Evolutionary conservation across 2,888 invertebrate genomes (phyloP), one percentile per base, ranked within the genome.

Genomic region (Orthosia gracilis): DNA sequence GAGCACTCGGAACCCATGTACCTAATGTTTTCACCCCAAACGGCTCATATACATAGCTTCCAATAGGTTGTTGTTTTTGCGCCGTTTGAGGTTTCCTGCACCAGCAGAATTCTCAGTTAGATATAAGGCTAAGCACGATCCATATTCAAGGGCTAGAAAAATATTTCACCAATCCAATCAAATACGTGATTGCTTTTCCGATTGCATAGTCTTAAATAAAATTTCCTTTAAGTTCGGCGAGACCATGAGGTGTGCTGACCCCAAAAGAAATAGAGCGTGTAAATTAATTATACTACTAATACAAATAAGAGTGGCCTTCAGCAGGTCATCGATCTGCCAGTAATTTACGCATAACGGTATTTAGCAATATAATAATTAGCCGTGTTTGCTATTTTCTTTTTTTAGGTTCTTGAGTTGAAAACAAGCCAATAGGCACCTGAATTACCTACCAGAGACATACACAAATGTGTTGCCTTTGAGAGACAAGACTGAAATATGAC

Each of bases 241-340:
- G 23, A 66, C 75, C 55, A 65, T 67, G 66, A 26, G 12, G 26
- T 61, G 18, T 63, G 40, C 49, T 65, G 77, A 72, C 62, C 68
- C 69, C 47, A 69, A 55, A 71, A 65, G 11, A 77, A 76, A 57
- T 59, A 77, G 82, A 82, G 78, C 62, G 47, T 80, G 55, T 15
- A 26, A 62, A 63, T 71, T 40, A 55, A 58, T 66, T 17, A 52
- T 65, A 54, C 45, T 54, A 55, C 7, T 23, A 31, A 18, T 31
- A 62, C 23, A 69, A 70, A 76, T 80, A 81, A 69, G 21, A 76
- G 31, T 65, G 65, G 9, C 80, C 77, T 80, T 81, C 18, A 17
- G 0, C 12, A 61, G 67, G 64, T 76, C 54, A 4, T 71, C 21
- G 67, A 65, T 55, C 76, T 64, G n/a, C 5, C 23, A 31, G 58